phyloP scores from a whole-genome alignment of 2,797 vertebrate genomes.

The Lagorchestes hirsutus region DNA sequence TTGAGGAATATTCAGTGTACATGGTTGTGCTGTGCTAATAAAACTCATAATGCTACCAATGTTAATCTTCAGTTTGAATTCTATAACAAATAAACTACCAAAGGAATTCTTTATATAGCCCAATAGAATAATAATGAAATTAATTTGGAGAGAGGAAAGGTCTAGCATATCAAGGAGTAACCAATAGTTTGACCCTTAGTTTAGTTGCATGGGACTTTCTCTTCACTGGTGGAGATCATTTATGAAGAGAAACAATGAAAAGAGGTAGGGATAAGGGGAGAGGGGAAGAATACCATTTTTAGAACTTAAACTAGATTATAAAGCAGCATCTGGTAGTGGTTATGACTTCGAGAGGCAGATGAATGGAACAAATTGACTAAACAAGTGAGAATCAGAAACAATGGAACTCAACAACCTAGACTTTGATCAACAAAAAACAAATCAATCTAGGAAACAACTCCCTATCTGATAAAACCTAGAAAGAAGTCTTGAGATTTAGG shows the following conservation, averaged over 20 bases:
- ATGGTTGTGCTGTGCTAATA: neutral
- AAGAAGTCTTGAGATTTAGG: neutral
- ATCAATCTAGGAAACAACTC: neutral
- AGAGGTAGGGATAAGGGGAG: neutral
- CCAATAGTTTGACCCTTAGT: neutral
- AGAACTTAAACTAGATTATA: neutral
- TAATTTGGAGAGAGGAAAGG: neutral
- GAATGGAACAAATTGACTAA: neutral
- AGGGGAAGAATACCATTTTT: neutral
- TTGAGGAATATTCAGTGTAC: neutral
- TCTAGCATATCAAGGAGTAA: neutral
- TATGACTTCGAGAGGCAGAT: neutral
- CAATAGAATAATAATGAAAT: neutral
- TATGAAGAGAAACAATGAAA: neutral
- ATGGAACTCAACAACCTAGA: neutral
- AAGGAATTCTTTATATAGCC: neutral
- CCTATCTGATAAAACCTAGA: neutral
- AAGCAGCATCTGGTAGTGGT: neutral
- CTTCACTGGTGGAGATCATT: neutral
- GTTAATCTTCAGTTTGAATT: neutral
- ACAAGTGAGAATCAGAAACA: neutral
- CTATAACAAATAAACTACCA: neutral
- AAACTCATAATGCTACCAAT: neutral
- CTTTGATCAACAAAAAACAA: neutral
- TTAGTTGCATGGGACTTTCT: neutral